Base-by-base conservation (phyloP, 1,140 invertebrate genomes). In the Portunus trituberculatus region DNA sequence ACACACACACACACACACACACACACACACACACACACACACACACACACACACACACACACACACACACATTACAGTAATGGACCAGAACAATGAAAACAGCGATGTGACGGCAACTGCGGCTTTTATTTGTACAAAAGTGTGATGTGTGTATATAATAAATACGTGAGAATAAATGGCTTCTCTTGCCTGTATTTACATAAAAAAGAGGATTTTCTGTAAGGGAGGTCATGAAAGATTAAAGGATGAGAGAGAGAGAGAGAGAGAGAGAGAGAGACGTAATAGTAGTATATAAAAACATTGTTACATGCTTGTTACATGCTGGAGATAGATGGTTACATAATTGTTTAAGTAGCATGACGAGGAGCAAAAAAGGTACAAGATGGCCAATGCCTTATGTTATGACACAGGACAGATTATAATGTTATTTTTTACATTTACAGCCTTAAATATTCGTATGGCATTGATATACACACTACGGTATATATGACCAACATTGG, bases 1-100 rank as follows among this genome's bases (percentile, higher is more conserved):
- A 52, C 31, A 48, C 59, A 91, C 45, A 91, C 16, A 46, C 46
- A 84, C 29, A 93, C 67, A 84, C 32, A 93, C 76, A 84, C 7
- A 93, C 76, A 93, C 76, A 93, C 76, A 93, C 59, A 93, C 59
- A 82, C 52, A 82, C 52, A 82, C 59, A 92, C 76, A 93, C 67
- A 84, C 67, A 83, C 67, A 84, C 67, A 93, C 83, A 87, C 83
- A 52, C 52, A 52, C 52, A 52, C 29, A 82, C 29, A 92, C 52
- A 52, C n/a, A 82, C 52, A 76, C n/a, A 92, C 25, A 92, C 25
- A 52, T 12, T 16, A 39, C 10, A 88, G n/a, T 12, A 20, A n/a
- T n/a, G 67, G 67, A 8, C n/a, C n/a, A 76, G n/a, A 7, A 2
- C 4, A 76, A 76, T n/a, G 25, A 76, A 76, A 20, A 76, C 52